These are phyloP conservation scores for Cryptoleucopteryx plumbea DNA, from an alignment of 2,113 vertebrate species.

Conservation along the genomic window DNA sequence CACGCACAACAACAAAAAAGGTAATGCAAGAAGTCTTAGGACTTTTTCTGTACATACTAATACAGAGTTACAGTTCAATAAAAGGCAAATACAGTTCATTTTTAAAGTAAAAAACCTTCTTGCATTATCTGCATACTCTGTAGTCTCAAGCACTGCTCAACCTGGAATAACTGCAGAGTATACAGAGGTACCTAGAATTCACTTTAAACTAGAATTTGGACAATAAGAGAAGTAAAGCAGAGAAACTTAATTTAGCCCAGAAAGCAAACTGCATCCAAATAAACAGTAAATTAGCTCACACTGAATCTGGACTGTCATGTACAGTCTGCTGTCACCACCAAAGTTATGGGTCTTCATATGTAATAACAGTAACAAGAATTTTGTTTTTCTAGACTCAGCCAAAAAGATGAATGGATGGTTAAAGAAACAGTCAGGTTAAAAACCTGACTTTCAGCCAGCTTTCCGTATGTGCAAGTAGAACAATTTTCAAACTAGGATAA, in stretches of 20 bases:
- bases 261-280: background rate
- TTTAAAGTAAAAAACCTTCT: background rate
- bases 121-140: background rate
- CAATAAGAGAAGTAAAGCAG: background rate
- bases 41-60: background rate
- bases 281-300: background rate
- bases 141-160: background rate
- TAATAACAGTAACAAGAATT: background rate
- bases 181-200: background rate
- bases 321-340: background rate
- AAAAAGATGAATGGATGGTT: background rate
- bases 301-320: background rate
- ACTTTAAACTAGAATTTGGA: background rate
- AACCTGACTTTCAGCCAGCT: background rate
- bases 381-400: background rate
- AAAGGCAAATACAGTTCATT: background rate
- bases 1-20: background rate
- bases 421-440: background rate
- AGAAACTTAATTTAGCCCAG: background rate
- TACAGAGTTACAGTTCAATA: background rate
- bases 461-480: background rate
- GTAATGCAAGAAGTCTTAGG: background rate
- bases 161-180: background rate
- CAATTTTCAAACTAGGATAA: background rate
- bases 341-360: background rate